Base-by-base conservation (phyloP, 2,888 invertebrate species). In the Calephelis perditalis region DNA sequence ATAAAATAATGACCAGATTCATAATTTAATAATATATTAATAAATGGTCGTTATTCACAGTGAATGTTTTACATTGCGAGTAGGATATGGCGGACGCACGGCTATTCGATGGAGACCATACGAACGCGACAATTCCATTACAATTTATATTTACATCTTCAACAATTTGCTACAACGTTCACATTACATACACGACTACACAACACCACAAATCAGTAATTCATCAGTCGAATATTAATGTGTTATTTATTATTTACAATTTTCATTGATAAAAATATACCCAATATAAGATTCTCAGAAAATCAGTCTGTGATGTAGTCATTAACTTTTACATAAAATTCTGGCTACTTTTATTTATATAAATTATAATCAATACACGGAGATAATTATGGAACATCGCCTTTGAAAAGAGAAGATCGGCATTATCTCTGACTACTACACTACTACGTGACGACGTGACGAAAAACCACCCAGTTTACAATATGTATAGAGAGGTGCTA, bases 1-100 rank as follows among this genome's bases (percentile, higher is more conserved):
- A 49, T 12, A 59, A 52, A 52, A 57, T 49, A 55, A 15, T 40
- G 55, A 56, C 73, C 70, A 65, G 76, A 77, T 80, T 75, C 79
- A 81, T 80, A 81, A 80, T 82, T 82, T 77, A 80, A 73, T 80
- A 79, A 78, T 75, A 80, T 82, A 52, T 26, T 52, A 26, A 74
- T 72, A 76, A 78, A 77, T 70, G 75, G 69, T 74, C 75, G 78
- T 78, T 77, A 81, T 81, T 78, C 81, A 81, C 81, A 81, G 70
- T 64, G 66, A 75, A 77, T 71, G 74, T 70, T 71, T 70, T 73
- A 74, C 73, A 77, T 75, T 71, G 70, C 71, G 74, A 73, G 71
- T 73, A 74, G 65, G 69, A 71, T 76, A 77, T 74, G 75, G 76
- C 74, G 70, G 67, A 67, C 59, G 62, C 65, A 59, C 64, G 61